Evolutionary conservation across 2,888 invertebrate species (phyloP), one percentile per base, ranked within the genome.

Genomic region (Ochropleura plecta): DNA sequence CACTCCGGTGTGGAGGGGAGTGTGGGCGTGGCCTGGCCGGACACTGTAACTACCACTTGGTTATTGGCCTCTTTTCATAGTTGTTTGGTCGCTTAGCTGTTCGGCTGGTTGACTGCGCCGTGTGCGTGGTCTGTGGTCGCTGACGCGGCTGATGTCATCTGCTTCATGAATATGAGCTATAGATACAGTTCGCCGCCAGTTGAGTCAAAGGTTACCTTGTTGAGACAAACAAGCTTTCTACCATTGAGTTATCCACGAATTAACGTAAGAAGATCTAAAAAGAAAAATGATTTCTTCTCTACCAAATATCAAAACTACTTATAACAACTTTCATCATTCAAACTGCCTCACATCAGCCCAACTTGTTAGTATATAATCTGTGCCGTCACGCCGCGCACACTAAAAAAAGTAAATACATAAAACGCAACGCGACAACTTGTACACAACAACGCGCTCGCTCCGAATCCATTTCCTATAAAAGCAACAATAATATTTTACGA

Each of bases 401-500:
- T n/a, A 48, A 60, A 53, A 55, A 51, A 55, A 46, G n/a, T 40
- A 67, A 67, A 30, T 9, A 68, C 49, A 65, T 60, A 57, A 62
- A 79, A 60, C 16, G 5, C 5, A 53, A 60, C 59, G 18, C 51
- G 18, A 20, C 14, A 49, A 40, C 44, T 46, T 60, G 66, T 63
- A n/a, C 18, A 73, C 51, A 70, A 66, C 20, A 63, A 62, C 76
- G 63, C 30, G 42, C 48, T 48, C 73, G 66, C 74, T 63, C 18
- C 49, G 30, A 73, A 85, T 75, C 70, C 74, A 85, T 77, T 69
- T 68, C 72, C 55, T 76, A 66, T 64, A 69, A 70, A 76, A 72
- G 73, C 67, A 86, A 92, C 89, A 90, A 92, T 91, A 91, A 91
- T 88, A 90, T 90, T 92, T 91, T 91, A 91, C 89, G 91, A 91